Base-by-base conservation (phyloP, 1,140 invertebrate genomes). In the Euborellia annulipes region DNA sequence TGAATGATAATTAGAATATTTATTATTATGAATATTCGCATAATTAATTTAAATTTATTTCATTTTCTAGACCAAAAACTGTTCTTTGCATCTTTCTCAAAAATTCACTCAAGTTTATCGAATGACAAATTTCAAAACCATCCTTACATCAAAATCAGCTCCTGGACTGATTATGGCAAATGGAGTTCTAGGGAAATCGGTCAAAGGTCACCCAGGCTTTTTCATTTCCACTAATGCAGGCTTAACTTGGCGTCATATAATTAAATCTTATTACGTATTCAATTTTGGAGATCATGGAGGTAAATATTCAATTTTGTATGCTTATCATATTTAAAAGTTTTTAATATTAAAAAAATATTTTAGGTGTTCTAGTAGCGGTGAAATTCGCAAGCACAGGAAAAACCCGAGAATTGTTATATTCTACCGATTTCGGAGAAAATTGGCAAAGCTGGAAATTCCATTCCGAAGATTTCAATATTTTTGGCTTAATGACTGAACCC, bases 281-380 rank as follows among this genome's bases (percentile, higher is more conserved):
- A 83, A 85, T 54, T 79, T 89, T 63, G 88, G 87, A 1, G 89
- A 95, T 64, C 85, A 91, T 61, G 90, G 90, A 3, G 87, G 87
- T 37, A 27, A 27, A 6, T 27, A 11, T 27, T 27, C 23, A 27
- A 27, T 27, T 27, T 27, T 27, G 11, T 11, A 27, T 27, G 11
- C 23, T 27, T 27, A 27, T 6, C 23, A 6, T n/a, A n/a, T 11
- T 27, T 27, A 27, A 27, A 6, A 6, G 4, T 27, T 27, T 27
- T 27, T 27, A 11, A 27, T 6, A 27, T n/a, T n/a, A n/a, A n/a
- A n/a, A n/a, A n/a, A n/a, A n/a, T n/a, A n/a, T n/a, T 27, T 27
- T 27, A 27, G 23, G 47, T 13, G 65, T 92, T 1, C 60, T 93
- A 16, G 79, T 89, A 0, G 87, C 87, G 0, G 83, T 89, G 0